Evolutionary conservation across 1,140 invertebrate genomes (phyloP).

Genomic region (Acromyrmex heyeri): DNA sequence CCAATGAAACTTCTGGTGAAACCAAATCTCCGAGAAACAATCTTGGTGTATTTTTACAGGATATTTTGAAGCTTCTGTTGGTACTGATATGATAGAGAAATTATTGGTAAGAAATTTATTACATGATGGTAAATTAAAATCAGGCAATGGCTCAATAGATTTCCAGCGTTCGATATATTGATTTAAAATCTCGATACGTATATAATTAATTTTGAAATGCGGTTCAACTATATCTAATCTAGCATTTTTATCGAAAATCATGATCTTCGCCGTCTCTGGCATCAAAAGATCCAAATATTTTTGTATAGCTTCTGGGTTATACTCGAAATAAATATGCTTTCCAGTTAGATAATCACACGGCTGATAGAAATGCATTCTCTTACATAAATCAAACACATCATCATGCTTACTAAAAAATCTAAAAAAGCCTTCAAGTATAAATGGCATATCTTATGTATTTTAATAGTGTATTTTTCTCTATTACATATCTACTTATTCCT

Average conservation of each 20-base stretch:
- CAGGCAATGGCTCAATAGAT: slow-evolving; percentile 85
- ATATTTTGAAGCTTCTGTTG: slow-evolving; percentile 83
- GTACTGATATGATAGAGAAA: slow-evolving; percentile 89
- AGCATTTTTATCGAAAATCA: slow-evolving; percentile 89
- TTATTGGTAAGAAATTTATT: slow-evolving; percentile 95
- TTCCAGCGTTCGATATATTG: slow-evolving; percentile 89
- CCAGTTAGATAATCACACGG: slow-evolving; percentile 93
- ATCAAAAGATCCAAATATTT: slow-evolving; percentile 89
- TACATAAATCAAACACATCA: slow-evolving; percentile 92
- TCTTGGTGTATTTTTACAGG: slow-evolving; percentile 90
- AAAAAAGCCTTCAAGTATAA: slow-evolving; percentile 46
- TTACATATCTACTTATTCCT: not conserved
- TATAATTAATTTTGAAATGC: slow-evolving; percentile 91
- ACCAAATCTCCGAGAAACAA: slow-evolving; percentile 92
- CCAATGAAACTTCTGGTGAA: slow-evolving; percentile 93
- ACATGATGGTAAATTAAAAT: slow-evolving; percentile 91
- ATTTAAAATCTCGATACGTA: slow-evolving; percentile 85
- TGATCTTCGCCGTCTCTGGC: slow-evolving; percentile 92
- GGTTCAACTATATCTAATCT: slow-evolving; percentile 89
- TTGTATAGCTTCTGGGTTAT: slow-evolving; percentile 91
- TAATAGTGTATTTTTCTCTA: not conserved
- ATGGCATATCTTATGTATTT: not conserved
- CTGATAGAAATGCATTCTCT: slow-evolving; percentile 93
- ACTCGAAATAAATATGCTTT: slow-evolving; percentile 92
- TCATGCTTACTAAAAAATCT: slow-evolving; percentile 87